These are phyloP conservation scores for Australoheros scitulus DNA, from an alignment of 2,113 vertebrate species.

Conservation along the genomic window DNA sequence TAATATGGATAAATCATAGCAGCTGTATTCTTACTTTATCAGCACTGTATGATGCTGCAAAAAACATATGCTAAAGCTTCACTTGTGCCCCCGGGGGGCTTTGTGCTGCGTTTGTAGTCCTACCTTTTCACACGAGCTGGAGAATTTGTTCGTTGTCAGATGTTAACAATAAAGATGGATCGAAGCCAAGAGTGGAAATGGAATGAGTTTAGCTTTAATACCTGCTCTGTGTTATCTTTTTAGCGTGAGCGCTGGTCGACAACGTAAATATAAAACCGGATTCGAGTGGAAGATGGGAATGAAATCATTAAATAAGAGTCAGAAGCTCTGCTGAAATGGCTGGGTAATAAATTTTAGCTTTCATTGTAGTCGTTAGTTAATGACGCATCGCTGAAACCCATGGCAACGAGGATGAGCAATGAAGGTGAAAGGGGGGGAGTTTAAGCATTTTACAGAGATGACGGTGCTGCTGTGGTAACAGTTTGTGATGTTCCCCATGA, in stretches of 20 bases:
- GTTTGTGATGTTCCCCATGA: slow-evolving; percentile 52
- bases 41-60: slow-evolving; percentile 40
- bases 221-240: not conserved
- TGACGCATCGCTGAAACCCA: not conserved
- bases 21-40: slow-evolving; percentile 61
- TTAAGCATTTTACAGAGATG: slow-evolving; percentile 5
- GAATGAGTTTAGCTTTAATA: slow-evolving; percentile 31
- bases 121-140: not conserved
- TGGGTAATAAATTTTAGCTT: not conserved
- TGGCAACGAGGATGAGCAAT: slow-evolving; percentile 39
- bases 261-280: not conserved
- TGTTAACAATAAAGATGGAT: slow-evolving; percentile 3
- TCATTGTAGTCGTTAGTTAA: slow-evolving; percentile 35
- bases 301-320: not conserved
- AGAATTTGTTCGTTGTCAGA: slow-evolving; percentile 15
- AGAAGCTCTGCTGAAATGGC: not conserved
- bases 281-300: not conserved
- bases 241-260: not conserved
- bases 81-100: slow-evolving; percentile 8
- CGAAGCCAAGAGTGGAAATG: slow-evolving; percentile 34
- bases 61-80: slow-evolving; percentile 20
- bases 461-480: not conserved
- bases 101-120: not conserved
- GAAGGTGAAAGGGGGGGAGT: slow-evolving; percentile 13
- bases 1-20: slow-evolving; percentile 60